A percentile compares a stretch with the other conserved stretches of the same genome.
Evolutionary conservation across 2,797 vertebrate species (phyloP).

Genomic region (Crocodylus rhombifer): DNA sequence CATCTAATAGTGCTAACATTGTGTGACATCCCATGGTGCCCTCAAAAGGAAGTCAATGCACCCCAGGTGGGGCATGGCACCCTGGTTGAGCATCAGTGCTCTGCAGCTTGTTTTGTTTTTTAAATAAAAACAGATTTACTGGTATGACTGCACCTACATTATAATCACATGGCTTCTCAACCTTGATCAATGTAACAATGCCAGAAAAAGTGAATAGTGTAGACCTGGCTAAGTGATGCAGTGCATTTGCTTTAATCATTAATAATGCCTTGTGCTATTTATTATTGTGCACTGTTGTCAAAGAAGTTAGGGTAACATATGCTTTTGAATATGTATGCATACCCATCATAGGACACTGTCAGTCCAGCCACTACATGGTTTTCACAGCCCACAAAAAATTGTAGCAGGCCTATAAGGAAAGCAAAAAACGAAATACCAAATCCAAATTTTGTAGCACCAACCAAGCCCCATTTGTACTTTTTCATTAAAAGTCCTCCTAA

Average conservation of each 20-base stretch:
- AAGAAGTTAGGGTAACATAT: not conserved
- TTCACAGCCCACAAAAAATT: constrained; percentile 76
- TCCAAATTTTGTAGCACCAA: constrained; percentile 70
- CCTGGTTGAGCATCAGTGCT: too few relatives aligned
- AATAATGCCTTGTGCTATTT: not conserved
- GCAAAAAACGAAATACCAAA: not conserved
- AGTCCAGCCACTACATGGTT: constrained; percentile 77
- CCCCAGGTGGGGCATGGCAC: too few relatives aligned
- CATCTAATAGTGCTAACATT: too few relatives aligned
- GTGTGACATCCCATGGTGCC: too few relatives aligned
- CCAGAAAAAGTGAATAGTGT: too few relatives aligned
- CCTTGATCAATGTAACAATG: too few relatives aligned
- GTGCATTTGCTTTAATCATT: not conserved
- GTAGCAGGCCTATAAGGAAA: not conserved
- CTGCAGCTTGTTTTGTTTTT: too few relatives aligned
- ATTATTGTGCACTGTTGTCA: not conserved
- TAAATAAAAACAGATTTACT: too few relatives aligned
- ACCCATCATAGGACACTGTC: constrained; percentile 82
- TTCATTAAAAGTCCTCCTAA: constrained; percentile 81
- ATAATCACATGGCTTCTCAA: too few relatives aligned
- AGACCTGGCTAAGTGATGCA: too few relatives aligned
- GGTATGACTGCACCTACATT: too few relatives aligned
- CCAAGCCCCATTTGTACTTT: constrained; percentile 73
- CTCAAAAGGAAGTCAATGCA: too few relatives aligned
- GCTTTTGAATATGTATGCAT: constrained; percentile 47